Conservation (phyloP, 1,140 invertebrate species). For the Oedothorax gibbosus region DNA sequence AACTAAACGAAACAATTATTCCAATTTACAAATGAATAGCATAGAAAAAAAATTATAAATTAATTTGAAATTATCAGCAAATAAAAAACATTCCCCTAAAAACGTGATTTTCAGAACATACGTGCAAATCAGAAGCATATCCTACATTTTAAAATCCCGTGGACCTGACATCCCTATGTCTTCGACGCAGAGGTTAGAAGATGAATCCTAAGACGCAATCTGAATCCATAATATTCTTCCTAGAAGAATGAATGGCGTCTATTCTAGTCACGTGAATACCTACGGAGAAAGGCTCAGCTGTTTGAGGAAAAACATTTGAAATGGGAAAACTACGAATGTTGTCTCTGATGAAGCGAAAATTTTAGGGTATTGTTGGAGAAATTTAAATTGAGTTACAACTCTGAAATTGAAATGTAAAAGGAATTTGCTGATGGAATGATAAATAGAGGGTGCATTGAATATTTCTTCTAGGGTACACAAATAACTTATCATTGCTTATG, state of each 20-base stretch:
- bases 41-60: no score
- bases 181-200: background rate
- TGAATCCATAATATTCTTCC: conserved; percentile 15
- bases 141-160: no score
- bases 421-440: background rate
- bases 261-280: conserved; percentile 11
- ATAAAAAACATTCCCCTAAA: no score
- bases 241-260: background rate
- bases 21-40: no score
- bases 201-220: background rate
- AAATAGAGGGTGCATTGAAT: background rate
- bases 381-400: background rate
- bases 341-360: background rate
- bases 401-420: background rate
- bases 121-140: no score
- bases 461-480: no score
- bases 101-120: no score
- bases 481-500: no score
- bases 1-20: no score
- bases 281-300: conserved; percentile 20
- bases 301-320: background rate
- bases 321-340: background rate
- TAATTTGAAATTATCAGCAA: no score
- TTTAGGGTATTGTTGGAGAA: conserved; percentile 2
- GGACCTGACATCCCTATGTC: background rate